Conservation (phyloP, 1,140 invertebrate genomes). For the Ectropis grisescens region DNA sequence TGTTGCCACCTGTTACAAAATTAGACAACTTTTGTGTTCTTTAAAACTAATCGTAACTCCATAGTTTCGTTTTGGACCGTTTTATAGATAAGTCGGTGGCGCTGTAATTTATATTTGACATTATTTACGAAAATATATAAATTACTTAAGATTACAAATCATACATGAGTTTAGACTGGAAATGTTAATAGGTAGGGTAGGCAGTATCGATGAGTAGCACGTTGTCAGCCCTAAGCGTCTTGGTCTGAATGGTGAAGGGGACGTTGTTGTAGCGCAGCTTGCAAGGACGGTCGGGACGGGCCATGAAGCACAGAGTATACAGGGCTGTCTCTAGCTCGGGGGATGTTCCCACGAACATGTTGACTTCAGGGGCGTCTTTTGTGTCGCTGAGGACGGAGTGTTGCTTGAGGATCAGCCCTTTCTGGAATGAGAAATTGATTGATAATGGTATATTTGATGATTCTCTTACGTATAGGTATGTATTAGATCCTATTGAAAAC, state of each 20-base stretch:
- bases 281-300: slow-evolving; percentile 74
- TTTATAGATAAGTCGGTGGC: too few species aligned
- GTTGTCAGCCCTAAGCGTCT: slow-evolving; percentile 46
- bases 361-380: slow-evolving; percentile 55
- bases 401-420: slow-evolving; percentile 59
- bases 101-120: too few species aligned
- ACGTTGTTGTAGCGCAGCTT: slow-evolving; percentile 44
- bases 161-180: too few species aligned
- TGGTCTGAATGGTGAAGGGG: slow-evolving; percentile 52
- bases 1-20: too few species aligned
- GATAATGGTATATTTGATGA: too few species aligned
- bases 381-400: slow-evolving; percentile 54
- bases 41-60: too few species aligned
- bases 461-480: too few species aligned
- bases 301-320: slow-evolving; percentile 89
- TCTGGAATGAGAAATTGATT: slow-evolving; percentile 28
- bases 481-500: too few species aligned
- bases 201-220: slow-evolving; percentile 48
- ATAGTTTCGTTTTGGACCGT: too few species aligned
- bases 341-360: slow-evolving; percentile 90
- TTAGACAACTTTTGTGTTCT: too few species aligned
- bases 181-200: slow-evolving; percentile 35
- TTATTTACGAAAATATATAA: too few species aligned
- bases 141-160: too few species aligned
- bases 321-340: slow-evolving; percentile 93